Conservation (phyloP, 2,797 vertebrate species). For the Mus spretus region DNA sequence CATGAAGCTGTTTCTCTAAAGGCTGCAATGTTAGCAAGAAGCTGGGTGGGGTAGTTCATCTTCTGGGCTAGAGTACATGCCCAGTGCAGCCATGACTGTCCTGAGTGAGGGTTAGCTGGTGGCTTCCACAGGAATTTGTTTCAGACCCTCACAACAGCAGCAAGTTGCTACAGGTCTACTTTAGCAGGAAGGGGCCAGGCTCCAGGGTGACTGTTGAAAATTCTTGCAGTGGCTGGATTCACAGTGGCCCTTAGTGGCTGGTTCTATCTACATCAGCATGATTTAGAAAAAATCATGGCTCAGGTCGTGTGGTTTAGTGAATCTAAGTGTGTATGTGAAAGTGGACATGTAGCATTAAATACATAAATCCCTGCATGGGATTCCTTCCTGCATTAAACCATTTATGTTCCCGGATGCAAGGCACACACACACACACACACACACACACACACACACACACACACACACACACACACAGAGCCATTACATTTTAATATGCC, state of each 20-base stretch:
- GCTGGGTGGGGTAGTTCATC: not conserved
- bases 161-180: not conserved
- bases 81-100: not conserved
- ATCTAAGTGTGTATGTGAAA: not conserved
- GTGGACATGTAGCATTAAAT: not conserved
- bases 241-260: not conserved
- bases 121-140: not conserved
- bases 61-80: not conserved
- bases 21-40: not conserved
- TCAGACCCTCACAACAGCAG: not conserved
- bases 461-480: too few species aligned
- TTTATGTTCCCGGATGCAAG: too few species aligned
- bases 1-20: not conserved
- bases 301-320: not conserved
- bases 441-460: too few species aligned
- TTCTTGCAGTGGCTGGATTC: not conserved
- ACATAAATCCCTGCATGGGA: too few species aligned
- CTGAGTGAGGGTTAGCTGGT: too few species aligned
- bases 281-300: not conserved
- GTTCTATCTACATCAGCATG: accelerated
- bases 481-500: not conserved
- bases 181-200: not conserved
- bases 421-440: too few species aligned
- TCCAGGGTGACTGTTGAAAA: accelerated
- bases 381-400: too few species aligned